phyloP scores from a whole-genome alignment of 2,113 vertebrate species.

The Melanerpes formicivorus region DNA sequence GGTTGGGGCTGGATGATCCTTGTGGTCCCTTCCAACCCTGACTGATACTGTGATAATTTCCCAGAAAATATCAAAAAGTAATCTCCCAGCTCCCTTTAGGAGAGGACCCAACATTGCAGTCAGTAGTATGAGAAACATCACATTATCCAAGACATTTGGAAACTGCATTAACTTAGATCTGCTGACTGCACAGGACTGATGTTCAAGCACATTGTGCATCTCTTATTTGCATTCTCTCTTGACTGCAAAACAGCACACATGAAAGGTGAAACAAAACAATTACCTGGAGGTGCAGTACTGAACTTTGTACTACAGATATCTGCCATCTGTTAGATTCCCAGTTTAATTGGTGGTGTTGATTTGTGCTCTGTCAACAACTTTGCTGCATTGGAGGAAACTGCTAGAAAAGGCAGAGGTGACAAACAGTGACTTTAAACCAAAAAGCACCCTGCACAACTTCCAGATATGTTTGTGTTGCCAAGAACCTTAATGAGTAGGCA shows the following conservation, averaged over 20 bases:
- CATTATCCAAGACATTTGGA: background rate
- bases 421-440: background rate
- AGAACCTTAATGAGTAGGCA: constrained; percentile 12
- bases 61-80: background rate
- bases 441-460: background rate
- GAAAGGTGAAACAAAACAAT: constrained; percentile 1
- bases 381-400: constrained; percentile 40
- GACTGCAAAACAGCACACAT: background rate
- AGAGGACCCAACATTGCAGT: background rate
- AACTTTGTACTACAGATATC: background rate
- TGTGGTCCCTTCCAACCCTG: no score
- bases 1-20: no score
- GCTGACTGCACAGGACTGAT: background rate
- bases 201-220: background rate
- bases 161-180: background rate
- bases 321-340: background rate
- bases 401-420: background rate
- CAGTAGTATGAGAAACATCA: background rate
- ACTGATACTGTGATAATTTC: background rate
- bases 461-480: background rate
- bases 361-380: constrained; percentile 41
- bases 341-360: background rate
- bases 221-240: background rate
- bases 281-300: background rate
- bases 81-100: background rate